A percentile compares a stretch with the other conserved stretches of the same genome.
Conservation (phyloP, 2,888 invertebrate genomes). For the Galerucella pusilla region DNA sequence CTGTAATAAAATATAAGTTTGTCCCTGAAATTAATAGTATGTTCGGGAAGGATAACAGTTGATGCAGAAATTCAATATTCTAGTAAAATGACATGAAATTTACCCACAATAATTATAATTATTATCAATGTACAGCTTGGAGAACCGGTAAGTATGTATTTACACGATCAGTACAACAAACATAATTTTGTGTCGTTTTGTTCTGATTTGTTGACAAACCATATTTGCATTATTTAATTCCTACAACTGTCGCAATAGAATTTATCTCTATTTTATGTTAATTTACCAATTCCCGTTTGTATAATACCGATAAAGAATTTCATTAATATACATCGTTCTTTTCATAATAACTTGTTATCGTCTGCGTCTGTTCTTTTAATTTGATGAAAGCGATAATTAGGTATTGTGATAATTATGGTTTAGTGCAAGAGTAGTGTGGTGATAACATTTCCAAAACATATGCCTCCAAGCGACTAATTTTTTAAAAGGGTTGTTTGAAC, state of each 20-base stretch:
- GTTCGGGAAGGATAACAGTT: too few relatives aligned
- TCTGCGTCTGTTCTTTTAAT: constrained; percentile 3
- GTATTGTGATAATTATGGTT: not conserved
- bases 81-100: too few relatives aligned
- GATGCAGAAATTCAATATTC: too few relatives aligned
- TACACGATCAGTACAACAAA: not conserved
- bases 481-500: too few relatives aligned
- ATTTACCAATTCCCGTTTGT: constrained; percentile 1
- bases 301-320: not conserved
- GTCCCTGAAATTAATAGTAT: too few relatives aligned
- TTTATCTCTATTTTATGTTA: constrained; percentile 13
- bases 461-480: not conserved
- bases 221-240: constrained; percentile 14
- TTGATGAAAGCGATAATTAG: not conserved
- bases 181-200: constrained; percentile 13
- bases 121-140: not conserved
- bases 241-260: constrained; percentile 10
- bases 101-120: not conserved
- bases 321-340: not conserved
- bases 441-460: not conserved
- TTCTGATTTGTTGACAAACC: constrained; percentile 8
- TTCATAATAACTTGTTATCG: constrained; percentile 4
- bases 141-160: not conserved
- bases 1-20: too few relatives aligned
- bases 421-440: not conserved